Conservation (phyloP, 2,888 invertebrate species). For the Catocala fraxini region DNA sequence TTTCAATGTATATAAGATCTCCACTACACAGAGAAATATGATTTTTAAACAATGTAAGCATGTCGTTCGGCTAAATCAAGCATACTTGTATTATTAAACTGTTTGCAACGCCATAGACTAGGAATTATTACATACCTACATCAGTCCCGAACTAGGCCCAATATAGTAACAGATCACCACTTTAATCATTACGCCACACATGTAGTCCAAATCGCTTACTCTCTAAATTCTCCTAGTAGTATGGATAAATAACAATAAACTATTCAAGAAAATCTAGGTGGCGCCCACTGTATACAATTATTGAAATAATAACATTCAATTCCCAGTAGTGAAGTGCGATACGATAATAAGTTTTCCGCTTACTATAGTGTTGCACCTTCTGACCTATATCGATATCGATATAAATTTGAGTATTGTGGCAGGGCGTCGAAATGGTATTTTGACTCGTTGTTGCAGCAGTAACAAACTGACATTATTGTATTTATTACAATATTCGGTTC, state of each 20-base stretch:
- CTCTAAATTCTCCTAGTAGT: background rate
- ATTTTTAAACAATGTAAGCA: no score
- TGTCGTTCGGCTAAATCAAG: no score
- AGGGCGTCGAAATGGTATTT: background rate
- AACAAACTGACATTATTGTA: background rate
- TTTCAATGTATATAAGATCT: no score
- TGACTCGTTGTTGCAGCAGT: background rate
- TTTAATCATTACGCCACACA: no score
- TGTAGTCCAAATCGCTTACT: background rate
- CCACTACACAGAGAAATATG: no score
- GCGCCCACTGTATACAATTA: slow-evolving; percentile 61
- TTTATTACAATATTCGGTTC: no score
- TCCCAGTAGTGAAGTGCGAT: slow-evolving; percentile 53
- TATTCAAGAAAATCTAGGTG: slow-evolving; percentile 39
- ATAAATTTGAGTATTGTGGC: background rate
- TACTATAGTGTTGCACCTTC: slow-evolving; percentile 37
- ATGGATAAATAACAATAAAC: slow-evolving; percentile 6
- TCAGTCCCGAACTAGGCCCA: no score
- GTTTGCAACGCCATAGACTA: no score
- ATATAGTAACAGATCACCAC: no score
- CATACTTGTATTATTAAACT: no score
- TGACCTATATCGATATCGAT: slow-evolving; percentile 37
- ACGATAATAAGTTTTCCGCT: slow-evolving; percentile 50
- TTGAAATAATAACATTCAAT: slow-evolving; percentile 62
- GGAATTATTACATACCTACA: no score